Evolutionary conservation across 30 jellyfish, hydroid and myxozoan genomes (phyloP), one percentile per base, ranked within the genome.

Genomic region (Turritopsis dohrnii): DNA sequence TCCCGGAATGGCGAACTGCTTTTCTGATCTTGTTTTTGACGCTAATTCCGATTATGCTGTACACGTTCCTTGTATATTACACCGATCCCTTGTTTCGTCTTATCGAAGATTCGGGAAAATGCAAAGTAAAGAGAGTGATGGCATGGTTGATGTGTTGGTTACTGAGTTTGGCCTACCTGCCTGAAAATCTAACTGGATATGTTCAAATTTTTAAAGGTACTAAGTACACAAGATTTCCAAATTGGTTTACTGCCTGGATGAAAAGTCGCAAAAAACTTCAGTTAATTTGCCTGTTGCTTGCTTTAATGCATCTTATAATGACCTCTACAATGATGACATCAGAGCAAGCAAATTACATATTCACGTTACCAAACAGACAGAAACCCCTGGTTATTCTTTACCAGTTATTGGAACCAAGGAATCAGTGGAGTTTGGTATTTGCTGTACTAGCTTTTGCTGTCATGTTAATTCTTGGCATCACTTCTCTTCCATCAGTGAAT

Each of bases 241-340:
- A 66, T 18, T 90, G 97, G 97, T 65, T 90, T 19, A 92, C 85
- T 79, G 81, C 82, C 41, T 90, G 95, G 95, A 74, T 90, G 97
- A 90, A 90, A 71, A 60, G 91, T 16, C 89, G 97, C 28, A 90
- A 90, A 71, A 93, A 90, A 84, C 88, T 90, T 54, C 96, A 96
- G 30, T 52, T 90, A 84, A 71, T 74, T 26, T 91, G 88, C 16
- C 81, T 90, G 74, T 60, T 86, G 30, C 83, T 83, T 66, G 97
- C 93, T 7, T 86, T 89, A 21, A 82, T 90, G 91, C 97, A 90
- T 65, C 93, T 84, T 26, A 85, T 91, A 25, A 28, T 84, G 41
- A 53, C 88, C 52, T 75, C 81, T 79, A 30, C 85, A 27, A 81
- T 85, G 69, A 83, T 90, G 66, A 87, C 88, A n/a, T 87, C 92